Base-by-base conservation (phyloP, 2,888 invertebrate species). In the Sphaerophoria rueppellii region DNA sequence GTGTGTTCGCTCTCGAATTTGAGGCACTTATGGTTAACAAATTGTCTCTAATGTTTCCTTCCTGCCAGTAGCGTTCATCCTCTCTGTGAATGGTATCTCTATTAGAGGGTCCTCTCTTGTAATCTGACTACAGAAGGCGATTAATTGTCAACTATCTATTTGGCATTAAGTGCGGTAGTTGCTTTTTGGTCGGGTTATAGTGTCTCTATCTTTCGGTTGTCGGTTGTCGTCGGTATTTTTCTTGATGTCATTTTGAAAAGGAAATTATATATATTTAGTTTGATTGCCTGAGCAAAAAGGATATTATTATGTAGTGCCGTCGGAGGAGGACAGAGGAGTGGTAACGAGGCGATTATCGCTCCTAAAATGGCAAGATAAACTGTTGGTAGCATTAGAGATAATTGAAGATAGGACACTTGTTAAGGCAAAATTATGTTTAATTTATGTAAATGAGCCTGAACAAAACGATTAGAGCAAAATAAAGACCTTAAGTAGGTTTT, bases 91-190 rank as follows among this genome's bases (percentile, higher is more conserved):
- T 32, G 14, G 48, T 40, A n/a, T 60, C 75, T 70, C n/a, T 55
- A 60, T 65, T 60, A 67, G 67, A 72, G 43, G 46, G 52, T 63
- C 55, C 50, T 12, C 11, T 43, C 46, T 73, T 57, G 43, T 43
- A 43, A 43, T 43, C 43, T 43, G 11, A 43, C 43, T 43, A 54
- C 60, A 70, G 9, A 61, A 57, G 75, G 73, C 75, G 71, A 83
- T 83, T 80, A 80, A 80, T 83, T 79, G 83, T 58, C 75, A 83
- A 76, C 82, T 83, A 80, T 83, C 80, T 75, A 74, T 82, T 80
- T 55, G 70, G 75, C 60, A 72, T 83, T 80, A 83, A 75, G 75
- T 80, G 43, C 2, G 83, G 71, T 75, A 75, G 80, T 83, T 83
- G 58, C 74, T 83, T 75, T 83, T 73, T 69, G 75, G 71, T 46